phyloP scores from a whole-genome alignment of 2,888 invertebrate species.

The Alitta virens region DNA sequence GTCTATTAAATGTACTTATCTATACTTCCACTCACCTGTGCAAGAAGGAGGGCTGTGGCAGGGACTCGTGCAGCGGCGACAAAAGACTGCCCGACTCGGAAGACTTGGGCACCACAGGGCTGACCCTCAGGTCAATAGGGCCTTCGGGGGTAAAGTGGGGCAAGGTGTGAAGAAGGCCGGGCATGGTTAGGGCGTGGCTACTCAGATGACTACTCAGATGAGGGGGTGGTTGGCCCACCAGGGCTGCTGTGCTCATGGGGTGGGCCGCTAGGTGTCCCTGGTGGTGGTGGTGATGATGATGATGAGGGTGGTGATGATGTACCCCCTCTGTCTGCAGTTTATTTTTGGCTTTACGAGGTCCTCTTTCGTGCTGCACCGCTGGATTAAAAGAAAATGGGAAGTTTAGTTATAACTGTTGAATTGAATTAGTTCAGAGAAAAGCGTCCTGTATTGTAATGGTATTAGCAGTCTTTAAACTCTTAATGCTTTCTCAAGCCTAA shows the following conservation, averaged over 20 bases:
- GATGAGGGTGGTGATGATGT: not conserved
- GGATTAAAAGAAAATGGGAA: constrained; percentile 34
- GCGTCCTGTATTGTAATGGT: too few relatives aligned
- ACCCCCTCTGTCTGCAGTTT: not conserved
- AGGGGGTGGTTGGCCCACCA: not conserved
- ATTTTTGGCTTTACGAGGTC: constrained; percentile 85
- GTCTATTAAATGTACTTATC: too few relatives aligned
- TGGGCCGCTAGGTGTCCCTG: not conserved
- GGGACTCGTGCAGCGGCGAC: constrained; percentile 3
- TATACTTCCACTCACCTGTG: constrained; percentile 4
- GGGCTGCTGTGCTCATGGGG: not conserved
- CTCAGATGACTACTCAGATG: not conserved
- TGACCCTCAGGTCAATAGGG: constrained; percentile 36
- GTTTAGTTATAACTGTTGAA: too few relatives aligned
- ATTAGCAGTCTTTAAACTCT: too few relatives aligned
- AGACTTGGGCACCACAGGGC: constrained; percentile 21
- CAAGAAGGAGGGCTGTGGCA: constrained; percentile 17
- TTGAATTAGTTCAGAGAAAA: too few relatives aligned
- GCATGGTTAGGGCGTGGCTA: not conserved
- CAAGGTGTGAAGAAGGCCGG: not conserved
- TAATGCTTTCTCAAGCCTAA: too few relatives aligned
- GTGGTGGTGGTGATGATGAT: constrained; percentile 1
- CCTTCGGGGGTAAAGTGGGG: constrained; percentile 22
- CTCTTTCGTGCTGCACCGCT: constrained; percentile 97
- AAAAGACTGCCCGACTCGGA: constrained; percentile 17